These are phyloP conservation scores for Oxycera nigricornis DNA, from an alignment of 2,888 invertebrate genomes.

Conservation along the genomic window DNA sequence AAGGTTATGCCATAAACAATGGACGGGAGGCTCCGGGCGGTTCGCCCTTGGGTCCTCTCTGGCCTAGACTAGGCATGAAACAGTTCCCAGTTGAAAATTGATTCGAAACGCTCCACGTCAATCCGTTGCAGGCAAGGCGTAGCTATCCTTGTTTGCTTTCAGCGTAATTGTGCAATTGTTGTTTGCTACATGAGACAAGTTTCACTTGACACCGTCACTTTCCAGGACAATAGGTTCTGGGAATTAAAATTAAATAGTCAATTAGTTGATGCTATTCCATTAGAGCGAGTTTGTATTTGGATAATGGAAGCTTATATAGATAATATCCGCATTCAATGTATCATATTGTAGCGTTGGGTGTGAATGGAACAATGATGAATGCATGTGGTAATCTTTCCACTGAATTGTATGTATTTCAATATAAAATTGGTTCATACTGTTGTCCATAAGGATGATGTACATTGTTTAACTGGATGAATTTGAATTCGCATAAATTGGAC, in stretches of 20 bases:
- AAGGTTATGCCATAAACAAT: conserved; percentile 34
- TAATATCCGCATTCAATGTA: too few species aligned
- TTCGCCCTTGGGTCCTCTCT: background rate
- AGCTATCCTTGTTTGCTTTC: background rate
- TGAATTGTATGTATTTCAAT: too few species aligned
- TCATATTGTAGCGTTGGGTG: background rate
- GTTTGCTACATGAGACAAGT: background rate
- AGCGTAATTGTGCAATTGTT: conserved; percentile 27
- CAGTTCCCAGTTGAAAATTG: conserved; percentile 20
- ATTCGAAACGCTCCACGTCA: conserved; percentile 27
- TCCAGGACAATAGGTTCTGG: conserved; percentile 8
- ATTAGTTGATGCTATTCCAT: background rate
- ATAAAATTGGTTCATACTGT: too few species aligned
- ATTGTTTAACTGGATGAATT: too few species aligned
- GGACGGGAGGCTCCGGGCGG: background rate
- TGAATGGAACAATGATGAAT: background rate
- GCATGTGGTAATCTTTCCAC: too few species aligned
- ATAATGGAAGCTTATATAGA: too few species aligned
- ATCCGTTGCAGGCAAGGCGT: conserved; percentile 12
- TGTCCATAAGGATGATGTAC: too few species aligned
- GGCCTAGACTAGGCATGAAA: conserved; percentile 3
- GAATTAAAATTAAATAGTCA: conserved; percentile 19
- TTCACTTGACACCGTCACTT: conserved; percentile 24
- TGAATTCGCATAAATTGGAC: too few species aligned
- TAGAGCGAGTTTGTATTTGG: background rate